Conservation (phyloP, 1,140 invertebrate species). For the Drosophila bocki region DNA sequence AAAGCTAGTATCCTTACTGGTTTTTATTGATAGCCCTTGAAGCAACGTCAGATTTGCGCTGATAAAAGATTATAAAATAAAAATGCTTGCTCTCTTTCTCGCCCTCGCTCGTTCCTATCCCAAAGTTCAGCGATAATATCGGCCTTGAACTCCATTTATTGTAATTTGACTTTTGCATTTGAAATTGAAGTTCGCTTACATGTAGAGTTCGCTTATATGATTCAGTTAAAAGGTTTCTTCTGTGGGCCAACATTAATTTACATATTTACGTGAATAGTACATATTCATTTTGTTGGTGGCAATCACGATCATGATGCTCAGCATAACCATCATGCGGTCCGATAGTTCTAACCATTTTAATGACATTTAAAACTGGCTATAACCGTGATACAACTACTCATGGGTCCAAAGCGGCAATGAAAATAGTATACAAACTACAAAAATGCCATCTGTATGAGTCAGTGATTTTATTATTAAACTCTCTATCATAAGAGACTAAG, state of each 20-base stretch:
- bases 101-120: neutral
- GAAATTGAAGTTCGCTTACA: conserved; percentile 9
- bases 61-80: conserved; percentile 17
- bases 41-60: conserved; percentile 20
- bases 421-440: neutral
- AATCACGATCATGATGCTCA: conserved; percentile 23
- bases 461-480: neutral
- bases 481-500: neutral
- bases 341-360: conserved; percentile 22
- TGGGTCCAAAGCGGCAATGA: neutral
- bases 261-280: neutral
- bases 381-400: no score
- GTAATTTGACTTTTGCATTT: conserved; percentile 21
- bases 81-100: neutral
- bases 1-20: no score
- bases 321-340: conserved; percentile 17
- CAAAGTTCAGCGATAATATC: conserved; percentile 16
- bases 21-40: conserved; percentile 18
- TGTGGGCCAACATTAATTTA: conserved; percentile 7
- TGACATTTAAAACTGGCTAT: no score
- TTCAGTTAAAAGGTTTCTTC: conserved; percentile 24
- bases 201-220: neutral
- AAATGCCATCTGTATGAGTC: neutral
- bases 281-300: neutral
- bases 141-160: conserved; percentile 43